Evolutionary conservation across 2,113 vertebrate genomes (phyloP).

Genomic region (Melanerpes aurifrons): DNA sequence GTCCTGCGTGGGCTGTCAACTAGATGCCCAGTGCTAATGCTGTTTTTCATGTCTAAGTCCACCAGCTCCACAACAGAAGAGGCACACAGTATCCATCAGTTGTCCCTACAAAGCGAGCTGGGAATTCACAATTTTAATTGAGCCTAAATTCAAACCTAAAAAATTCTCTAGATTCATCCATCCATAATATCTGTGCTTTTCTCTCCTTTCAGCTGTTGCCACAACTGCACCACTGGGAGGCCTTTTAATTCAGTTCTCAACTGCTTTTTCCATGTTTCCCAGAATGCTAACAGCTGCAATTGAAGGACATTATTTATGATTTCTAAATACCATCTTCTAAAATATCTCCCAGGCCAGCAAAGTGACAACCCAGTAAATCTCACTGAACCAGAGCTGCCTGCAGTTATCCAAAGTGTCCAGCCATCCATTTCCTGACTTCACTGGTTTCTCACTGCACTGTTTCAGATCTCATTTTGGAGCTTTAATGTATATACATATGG

Average conservation of each 20-base stretch:
- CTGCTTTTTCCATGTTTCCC: conserved; percentile 4
- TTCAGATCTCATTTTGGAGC: neutral
- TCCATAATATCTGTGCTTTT: conserved; percentile 9
- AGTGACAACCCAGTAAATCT: conserved; percentile 21
- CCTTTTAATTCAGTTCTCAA: conserved; percentile 32
- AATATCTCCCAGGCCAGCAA: conserved; percentile 34
- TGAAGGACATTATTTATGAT: conserved; percentile 54
- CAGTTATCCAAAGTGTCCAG: conserved; percentile 3
- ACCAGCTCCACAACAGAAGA: neutral
- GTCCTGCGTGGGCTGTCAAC: neutral
- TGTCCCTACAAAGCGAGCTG: neutral
- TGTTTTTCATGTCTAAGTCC: neutral
- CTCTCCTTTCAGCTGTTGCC: conserved; percentile 19
- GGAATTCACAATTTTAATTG: neutral
- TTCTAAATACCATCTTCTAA: conserved; percentile 41
- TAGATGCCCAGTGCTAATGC: neutral
- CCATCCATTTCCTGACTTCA: conserved; percentile 11
- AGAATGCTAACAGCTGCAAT: conserved; percentile 37
- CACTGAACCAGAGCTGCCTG: conserved; percentile 40
- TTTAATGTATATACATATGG: no score
- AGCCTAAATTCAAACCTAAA: conserved; percentile 24
- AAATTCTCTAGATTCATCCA: conserved; percentile 34
- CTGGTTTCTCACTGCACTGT: neutral
- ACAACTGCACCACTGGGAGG: neutral
- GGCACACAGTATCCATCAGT: neutral